Base-by-base conservation (phyloP, 1,140 invertebrate genomes). In the Drosophila ironensis region DNA sequence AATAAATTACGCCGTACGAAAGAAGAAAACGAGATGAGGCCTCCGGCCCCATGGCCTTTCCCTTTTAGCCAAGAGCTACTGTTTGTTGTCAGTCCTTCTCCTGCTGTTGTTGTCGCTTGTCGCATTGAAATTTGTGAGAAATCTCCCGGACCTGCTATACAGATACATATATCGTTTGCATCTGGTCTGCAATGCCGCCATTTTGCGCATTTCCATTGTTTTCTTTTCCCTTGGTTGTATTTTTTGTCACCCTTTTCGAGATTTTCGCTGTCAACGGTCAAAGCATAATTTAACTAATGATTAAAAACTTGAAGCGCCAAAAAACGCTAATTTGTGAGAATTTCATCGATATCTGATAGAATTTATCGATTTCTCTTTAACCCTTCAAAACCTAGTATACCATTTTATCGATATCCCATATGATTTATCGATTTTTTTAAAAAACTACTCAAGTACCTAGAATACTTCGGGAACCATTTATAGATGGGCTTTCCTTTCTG, bases 41-140 rank as follows among this genome's bases (percentile, higher is more conserved):
- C 30, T 12, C 11, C 28, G 4, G 46, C 16, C 42, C 64, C 42
- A 38, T 30, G 16, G 57, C 78, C 78, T 73, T 86, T 84, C 66
- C 70, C 80, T 52, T 47, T 41, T 70, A 54, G 30, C 14, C 11
- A 33, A 33, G 11, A 33, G 37, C 52, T 69, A 52, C 45, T 44
- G 40, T 67, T 12, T 46, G 37, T 22, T 38, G 38, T 56, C 14
- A 38, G 37, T 2, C 50, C 45, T n/a, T n/a, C n/a, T n/a, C n/a
- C n/a, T 28, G 47, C 59, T 52, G 56, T 61, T 28, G 44, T 51
- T 64, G 61, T 73, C 53, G 48, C 33, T 48, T 63, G 56, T 35
- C 59, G 52, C 80, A 84, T 84, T 84, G 80, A 86, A 86, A 86
- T 78, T 86, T 84, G 80, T 86, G 80, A 84, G 80, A 84, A 84